A percentile compares a stretch with the other conserved stretches of the same genome.
These are phyloP conservation scores for Stratiomys singularior DNA, from an alignment of 2,888 invertebrate genomes.

Conservation along the genomic window DNA sequence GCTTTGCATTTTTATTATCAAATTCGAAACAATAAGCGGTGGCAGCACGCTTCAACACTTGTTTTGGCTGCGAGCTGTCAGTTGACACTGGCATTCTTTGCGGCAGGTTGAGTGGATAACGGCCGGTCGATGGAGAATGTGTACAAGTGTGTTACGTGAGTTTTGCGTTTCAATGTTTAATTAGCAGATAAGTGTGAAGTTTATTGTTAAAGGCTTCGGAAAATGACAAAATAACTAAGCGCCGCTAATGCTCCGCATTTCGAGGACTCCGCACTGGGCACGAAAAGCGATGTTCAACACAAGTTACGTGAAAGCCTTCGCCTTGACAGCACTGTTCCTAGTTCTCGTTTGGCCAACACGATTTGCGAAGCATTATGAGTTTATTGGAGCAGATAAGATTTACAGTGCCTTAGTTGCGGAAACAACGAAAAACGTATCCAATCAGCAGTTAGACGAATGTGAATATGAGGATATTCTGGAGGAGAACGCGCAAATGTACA, in stretches of 20 bases:
- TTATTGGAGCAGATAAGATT: constrained; percentile 66
- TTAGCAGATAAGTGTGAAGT: constrained; percentile 13
- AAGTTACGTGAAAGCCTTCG: not conserved
- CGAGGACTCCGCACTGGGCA: not conserved
- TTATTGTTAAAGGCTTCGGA: not conserved
- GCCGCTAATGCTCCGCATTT: not conserved
- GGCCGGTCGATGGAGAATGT: constrained; percentile 8
- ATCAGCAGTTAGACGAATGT: constrained; percentile 59
- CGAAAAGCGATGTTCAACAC: constrained; percentile 2
- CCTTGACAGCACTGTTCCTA: constrained; percentile 44
- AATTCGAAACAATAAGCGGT: not conserved
- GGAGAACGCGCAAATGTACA: constrained; percentile 56
- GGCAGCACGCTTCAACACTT: not conserved
- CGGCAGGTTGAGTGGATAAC: not conserved
- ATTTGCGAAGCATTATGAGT: constrained; percentile 66
- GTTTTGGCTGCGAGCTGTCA: constrained; percentile 17
- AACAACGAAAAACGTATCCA: constrained; percentile 66
- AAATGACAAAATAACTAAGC: not conserved
- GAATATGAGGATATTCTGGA: constrained; percentile 60
- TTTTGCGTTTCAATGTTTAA: not conserved
- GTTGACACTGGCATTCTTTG: not conserved
- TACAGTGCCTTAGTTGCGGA: constrained; percentile 64
- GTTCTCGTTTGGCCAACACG: constrained; percentile 58
- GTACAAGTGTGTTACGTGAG: not conserved
- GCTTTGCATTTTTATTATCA: too few species aligned